These are phyloP conservation scores for Leptoclinus maculatus DNA, from an alignment of 2,797 vertebrate genomes.

Conservation along the genomic window DNA sequence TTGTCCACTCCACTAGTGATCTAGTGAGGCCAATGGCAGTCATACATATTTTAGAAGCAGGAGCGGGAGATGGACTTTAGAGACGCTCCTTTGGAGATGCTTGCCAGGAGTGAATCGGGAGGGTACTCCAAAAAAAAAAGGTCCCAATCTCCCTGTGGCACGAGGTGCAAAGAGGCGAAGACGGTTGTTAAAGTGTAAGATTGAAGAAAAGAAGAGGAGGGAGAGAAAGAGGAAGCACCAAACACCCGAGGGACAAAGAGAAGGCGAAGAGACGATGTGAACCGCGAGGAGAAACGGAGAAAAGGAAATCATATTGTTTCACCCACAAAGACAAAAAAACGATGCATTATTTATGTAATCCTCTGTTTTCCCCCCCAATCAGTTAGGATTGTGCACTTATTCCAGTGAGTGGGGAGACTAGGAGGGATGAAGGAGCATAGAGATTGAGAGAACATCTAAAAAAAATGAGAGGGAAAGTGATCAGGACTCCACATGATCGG, in stretches of 20 bases:
- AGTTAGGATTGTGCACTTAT: constrained; percentile 42
- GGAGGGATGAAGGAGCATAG: constrained; percentile 21
- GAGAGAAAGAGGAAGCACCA: not conserved
- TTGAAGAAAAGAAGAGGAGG: constrained; percentile 7
- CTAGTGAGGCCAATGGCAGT: constrained; percentile 56
- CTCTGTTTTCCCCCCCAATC: constrained; percentile 49
- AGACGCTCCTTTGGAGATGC: not conserved
- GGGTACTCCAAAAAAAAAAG: constrained; percentile 1
- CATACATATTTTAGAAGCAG: constrained; percentile 71
- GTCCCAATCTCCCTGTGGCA: constrained; percentile 12
- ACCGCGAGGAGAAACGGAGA: constrained; percentile 14
- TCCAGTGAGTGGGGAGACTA: constrained; percentile 24
- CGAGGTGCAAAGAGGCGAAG: constrained; percentile 7
- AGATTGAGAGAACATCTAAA: constrained; percentile 42
- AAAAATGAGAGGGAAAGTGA: constrained; percentile 44
- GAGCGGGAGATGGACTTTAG: constrained; percentile 15
- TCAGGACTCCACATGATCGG: constrained; percentile 60
- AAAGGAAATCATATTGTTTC: constrained; percentile 45
- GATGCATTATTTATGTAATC: constrained; percentile 66
- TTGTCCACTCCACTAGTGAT: constrained; percentile 69
- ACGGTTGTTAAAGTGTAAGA: not conserved
- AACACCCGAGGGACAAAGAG: constrained; percentile 6
- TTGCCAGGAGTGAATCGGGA: constrained; percentile 15
- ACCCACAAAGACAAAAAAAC: constrained; percentile 41
- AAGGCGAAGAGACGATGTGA: constrained; percentile 17